Conservation (phyloP, 64 coral and sea anemone genomes). For the Actinia tenebrosa region DNA sequence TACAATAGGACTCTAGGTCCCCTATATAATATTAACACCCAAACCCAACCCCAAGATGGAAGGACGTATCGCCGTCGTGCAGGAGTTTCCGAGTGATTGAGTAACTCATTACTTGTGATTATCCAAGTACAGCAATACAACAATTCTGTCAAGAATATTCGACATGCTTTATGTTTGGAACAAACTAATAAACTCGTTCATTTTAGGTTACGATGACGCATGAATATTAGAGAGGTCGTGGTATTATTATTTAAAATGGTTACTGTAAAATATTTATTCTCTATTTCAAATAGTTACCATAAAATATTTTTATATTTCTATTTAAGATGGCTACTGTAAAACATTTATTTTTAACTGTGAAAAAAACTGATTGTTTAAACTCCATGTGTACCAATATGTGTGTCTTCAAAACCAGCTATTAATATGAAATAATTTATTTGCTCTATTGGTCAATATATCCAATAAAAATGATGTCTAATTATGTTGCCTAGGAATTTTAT, state of each 20-base stretch:
- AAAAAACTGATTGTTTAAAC: background rate
- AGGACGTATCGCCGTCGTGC: conserved; percentile 4
- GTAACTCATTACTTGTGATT: conserved; percentile 8
- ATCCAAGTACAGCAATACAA: background rate
- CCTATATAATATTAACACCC: no score
- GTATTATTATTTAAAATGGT: background rate
- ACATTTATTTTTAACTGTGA: background rate
- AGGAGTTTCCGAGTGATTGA: conserved; percentile 38
- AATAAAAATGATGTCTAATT: no score
- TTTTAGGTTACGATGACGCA: background rate
- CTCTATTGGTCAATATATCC: no score
- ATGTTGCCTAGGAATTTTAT: no score
- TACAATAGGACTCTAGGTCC: no score
- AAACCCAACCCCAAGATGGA: no score
- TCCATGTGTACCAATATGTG: background rate
- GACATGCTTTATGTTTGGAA: background rate
- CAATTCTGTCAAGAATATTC: background rate
- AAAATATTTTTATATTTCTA: background rate
- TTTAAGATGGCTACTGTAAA: background rate
- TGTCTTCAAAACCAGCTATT: no score
- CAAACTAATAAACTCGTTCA: background rate
- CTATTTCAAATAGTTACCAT: background rate
- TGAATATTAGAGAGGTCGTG: background rate
- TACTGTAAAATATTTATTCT: background rate
- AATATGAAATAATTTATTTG: no score